Base-by-base conservation (phyloP, 2,113 vertebrate species). In the Lichenostomus cassidix region DNA sequence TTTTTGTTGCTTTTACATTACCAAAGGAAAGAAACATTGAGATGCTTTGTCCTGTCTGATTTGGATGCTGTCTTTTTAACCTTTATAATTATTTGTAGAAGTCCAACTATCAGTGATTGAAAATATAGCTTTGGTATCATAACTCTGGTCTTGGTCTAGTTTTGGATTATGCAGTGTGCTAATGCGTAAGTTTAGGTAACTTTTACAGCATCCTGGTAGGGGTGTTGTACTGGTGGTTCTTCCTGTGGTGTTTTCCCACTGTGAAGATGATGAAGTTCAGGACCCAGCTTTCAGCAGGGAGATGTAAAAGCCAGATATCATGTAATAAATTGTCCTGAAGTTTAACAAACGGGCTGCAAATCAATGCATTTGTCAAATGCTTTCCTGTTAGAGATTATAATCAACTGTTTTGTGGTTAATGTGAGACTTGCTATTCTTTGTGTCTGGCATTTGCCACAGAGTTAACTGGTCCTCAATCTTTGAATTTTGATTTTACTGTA, bases 381-480 rank as follows among this genome's bases (percentile, higher is more conserved):
- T 94, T 96, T 94, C 92, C 79, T 97, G 92, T 93, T 78, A 67
- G 56, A 92, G 53, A 93, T 87, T 60, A 60, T 90, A 70, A 91
- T 96, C 79, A 92, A 73, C 80, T 71, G 53, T 78, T 96, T 22
- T 86, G 76, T 41, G 85, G 79, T 94, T 92, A 74, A 49, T 65
- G 10, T 77, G 80, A 74, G 53, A 75, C 14, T 64, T 71, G 35
- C 31, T 39, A 28, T 74, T 77, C n/a, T 59, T 71, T 53, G 46
- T 79, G 84, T 84, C 77, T 92, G 81, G 69, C 65, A 17, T 23
- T 97, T 84, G 53, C 22, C 56, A 62, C 15, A 15, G 27, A 52
- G 42, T 67, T 92, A 67, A 68, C 73, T 84, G 35, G 37, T 80
- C 55, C 39, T 83, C 17, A 39, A 0, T 35, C 39, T 64, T 70